Base-by-base conservation (phyloP, 2,888 invertebrate genomes). In the Protonemura montana region DNA sequence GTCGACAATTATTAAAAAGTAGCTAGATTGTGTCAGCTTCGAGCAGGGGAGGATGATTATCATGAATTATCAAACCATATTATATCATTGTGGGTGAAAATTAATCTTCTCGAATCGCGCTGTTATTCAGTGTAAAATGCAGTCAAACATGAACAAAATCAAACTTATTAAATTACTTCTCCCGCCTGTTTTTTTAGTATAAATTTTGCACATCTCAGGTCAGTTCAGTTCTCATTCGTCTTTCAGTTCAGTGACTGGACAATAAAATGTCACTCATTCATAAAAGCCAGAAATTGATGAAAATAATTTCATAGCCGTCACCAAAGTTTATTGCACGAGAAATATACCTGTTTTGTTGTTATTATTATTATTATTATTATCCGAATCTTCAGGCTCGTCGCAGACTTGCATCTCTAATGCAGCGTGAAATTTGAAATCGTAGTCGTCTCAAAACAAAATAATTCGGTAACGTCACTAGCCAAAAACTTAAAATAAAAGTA, bases 401-500 rank as follows among this genome's bases (percentile, higher is more conserved):
- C 78, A 78, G 78, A 5, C 10, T 82, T n/a, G 26, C 21, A 30
- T 25, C n/a, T 41, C 82, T 84, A 76, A 84, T 84, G 26, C 76
- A 26, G 84, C 84, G 84, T 84, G 84, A 84, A 59, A 84, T 84
- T 84, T 84, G 59, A 59, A 84, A 27, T 84, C 59, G 84, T 76
- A 29, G 84, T 76, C 76, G 16, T 76, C 13, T 21, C 59, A 59
- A 59, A 82, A n/a, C 28, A 21, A n/a, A 59, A 29, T 84, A 76
- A 84, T 76, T 84, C 16, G 42, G 84, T 59, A n/a, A 35, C 35
- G 42, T 76, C 59, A 16, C 84, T 81, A 10, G 28, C 1, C 25
- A 27, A 78, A 28, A 16, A 21, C 59, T 59, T 59, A 59, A 59
- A 21, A 59, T 59, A 59, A 59, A 21, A 59, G 59, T 10, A 59